These are phyloP conservation scores for Isichthys henryi DNA, from an alignment of 2,113 vertebrate genomes.

Conservation along the genomic window DNA sequence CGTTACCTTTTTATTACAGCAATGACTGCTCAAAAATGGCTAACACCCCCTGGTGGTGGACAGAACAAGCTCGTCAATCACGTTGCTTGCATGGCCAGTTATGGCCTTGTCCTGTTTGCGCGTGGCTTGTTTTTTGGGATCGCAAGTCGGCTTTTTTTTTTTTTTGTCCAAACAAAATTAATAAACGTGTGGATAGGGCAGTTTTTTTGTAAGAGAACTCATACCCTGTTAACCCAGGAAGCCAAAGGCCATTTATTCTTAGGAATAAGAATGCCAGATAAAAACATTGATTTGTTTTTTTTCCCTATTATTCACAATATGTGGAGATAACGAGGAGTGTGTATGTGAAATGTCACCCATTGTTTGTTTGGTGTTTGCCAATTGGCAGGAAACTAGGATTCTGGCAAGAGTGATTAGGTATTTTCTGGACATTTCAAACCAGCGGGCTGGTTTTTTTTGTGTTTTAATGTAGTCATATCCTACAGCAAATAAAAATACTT, in stretches of 20 bases:
- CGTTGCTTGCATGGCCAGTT: background rate
- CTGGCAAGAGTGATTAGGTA: background rate
- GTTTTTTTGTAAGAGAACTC: background rate
- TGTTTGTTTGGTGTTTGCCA: background rate
- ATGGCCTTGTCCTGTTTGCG: background rate
- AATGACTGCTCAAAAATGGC: background rate
- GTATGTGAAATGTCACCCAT: background rate
- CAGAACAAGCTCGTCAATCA: background rate
- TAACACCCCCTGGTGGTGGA: background rate
- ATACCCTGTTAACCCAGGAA: background rate
- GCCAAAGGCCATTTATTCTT: background rate
- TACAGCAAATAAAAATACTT: background rate
- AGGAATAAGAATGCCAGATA: background rate
- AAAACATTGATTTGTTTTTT: background rate
- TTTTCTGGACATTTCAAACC: constrained; percentile 6
- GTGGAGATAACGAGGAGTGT: background rate
- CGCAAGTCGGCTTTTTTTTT: background rate
- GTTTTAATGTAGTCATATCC: background rate
- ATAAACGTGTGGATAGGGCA: background rate
- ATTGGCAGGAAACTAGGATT: background rate
- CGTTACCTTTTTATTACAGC: background rate
- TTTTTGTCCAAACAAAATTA: background rate
- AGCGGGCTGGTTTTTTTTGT: constrained; percentile 8
- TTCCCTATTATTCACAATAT: background rate
- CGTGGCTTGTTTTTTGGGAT: background rate